Conservation (phyloP, 1,140 invertebrate species). For the Formica selysi region DNA sequence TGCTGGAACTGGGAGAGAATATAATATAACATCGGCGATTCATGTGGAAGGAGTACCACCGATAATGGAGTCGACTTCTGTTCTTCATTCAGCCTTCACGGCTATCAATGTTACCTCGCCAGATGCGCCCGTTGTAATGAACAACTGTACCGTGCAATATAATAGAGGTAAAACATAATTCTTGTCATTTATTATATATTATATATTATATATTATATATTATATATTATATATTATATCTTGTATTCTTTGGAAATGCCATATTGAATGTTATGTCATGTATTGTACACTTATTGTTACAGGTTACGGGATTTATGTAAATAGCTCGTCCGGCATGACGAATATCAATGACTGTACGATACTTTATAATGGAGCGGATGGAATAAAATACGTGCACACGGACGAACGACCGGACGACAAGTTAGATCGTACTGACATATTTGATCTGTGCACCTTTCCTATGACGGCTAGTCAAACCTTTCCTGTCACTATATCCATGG, state of each 20-base stretch:
- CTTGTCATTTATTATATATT: not conserved
- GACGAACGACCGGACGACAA: constrained; percentile 91
- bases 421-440: constrained; percentile 90
- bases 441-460: constrained; percentile 94
- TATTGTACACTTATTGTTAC: constrained; percentile 32
- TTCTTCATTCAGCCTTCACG: constrained; percentile 95
- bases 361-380: constrained; percentile 94
- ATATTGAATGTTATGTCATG: constrained; percentile 22
- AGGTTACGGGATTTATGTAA: constrained; percentile 96
- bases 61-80: constrained; percentile 92
- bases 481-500: constrained; percentile 92
- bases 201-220: not conserved
- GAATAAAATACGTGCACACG: constrained; percentile 93
- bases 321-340: constrained; percentile 93
- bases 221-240: not conserved
- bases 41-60: constrained; percentile 96
- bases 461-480: constrained; percentile 93
- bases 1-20: constrained; percentile 94
- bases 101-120: constrained; percentile 96
- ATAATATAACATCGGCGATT: constrained; percentile 94
- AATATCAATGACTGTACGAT: constrained; percentile 91
- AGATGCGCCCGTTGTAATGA: constrained; percentile 92
- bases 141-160: constrained; percentile 92
- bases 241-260: not conserved
- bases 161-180: constrained; percentile 90